Percentiles rank a stretch among this genome's conserved stretches.
Conservation (phyloP, 2,113 vertebrate genomes). For the Nothocercus julius region DNA sequence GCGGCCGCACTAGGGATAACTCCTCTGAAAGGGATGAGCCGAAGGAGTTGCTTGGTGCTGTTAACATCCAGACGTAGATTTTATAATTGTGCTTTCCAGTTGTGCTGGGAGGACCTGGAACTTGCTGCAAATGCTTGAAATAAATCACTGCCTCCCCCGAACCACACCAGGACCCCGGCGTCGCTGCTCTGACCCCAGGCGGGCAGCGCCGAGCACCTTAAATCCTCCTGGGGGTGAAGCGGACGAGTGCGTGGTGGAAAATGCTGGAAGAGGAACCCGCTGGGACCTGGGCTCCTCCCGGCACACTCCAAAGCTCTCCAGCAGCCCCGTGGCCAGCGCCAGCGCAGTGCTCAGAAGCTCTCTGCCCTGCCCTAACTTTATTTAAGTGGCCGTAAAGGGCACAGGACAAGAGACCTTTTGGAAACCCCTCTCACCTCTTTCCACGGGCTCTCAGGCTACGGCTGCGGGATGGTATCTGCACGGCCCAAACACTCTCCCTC, state of each 20-base stretch:
- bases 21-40: not conserved
- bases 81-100: not conserved
- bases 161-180: not conserved
- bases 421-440: not conserved
- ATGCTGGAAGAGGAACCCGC: too few relatives aligned
- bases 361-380: not conserved
- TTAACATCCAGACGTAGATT: too few relatives aligned
- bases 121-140: not conserved
- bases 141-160: not conserved
- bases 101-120: not conserved
- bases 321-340: too few relatives aligned
- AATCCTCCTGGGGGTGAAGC: not conserved
- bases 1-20: not conserved
- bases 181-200: not conserved
- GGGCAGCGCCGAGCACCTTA: not conserved
- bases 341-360: not conserved
- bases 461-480: not conserved
- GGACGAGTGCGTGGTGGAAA: not conserved
- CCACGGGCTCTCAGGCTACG: accelerated
- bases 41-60: not conserved
- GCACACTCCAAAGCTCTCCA: not conserved
- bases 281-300: not conserved
- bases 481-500: not conserved
- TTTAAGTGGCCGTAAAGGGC: not conserved
- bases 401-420: not conserved